These are phyloP conservation scores for Oryzias sinensis DNA, from an alignment of 2,797 vertebrate species.

Conservation along the genomic window DNA sequence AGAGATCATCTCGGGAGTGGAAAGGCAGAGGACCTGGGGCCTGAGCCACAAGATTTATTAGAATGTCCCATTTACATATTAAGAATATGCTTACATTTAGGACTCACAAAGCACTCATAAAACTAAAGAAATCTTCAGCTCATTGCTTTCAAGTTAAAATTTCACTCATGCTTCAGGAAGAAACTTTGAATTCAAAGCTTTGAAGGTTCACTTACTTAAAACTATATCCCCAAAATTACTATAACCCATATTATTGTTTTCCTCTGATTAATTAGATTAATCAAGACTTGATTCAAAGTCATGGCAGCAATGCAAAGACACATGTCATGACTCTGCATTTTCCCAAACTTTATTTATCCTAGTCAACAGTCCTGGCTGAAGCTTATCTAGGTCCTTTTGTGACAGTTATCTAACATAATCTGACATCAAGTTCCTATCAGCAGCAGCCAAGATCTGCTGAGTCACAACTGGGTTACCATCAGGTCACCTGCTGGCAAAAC, in stretches of 20 bases:
- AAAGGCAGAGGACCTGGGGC: conserved; percentile 20
- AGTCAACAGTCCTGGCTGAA: neutral
- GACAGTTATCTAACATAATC: neutral
- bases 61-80: conserved; percentile 5
- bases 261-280: neutral
- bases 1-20: conserved; percentile 17
- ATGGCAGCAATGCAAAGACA: neutral
- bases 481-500: neutral
- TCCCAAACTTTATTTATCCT: neutral
- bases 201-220: too few relatives aligned
- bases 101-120: too few relatives aligned
- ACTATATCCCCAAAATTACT: too few relatives aligned
- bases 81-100: neutral
- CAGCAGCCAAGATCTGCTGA: neutral
- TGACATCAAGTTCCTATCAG: neutral
- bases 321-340: conserved; percentile 1
- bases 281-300: neutral
- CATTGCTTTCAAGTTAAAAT: too few relatives aligned
- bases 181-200: too few relatives aligned
- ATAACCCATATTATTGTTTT: too few relatives aligned
- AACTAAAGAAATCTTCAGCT: too few relatives aligned
- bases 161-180: too few relatives aligned
- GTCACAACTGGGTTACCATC: neutral
- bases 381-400: neutral
- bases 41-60: conserved; percentile 24